phyloP scores from a whole-genome alignment of 2,113 vertebrate genomes.

The Triplophysa siluroides region DNA sequence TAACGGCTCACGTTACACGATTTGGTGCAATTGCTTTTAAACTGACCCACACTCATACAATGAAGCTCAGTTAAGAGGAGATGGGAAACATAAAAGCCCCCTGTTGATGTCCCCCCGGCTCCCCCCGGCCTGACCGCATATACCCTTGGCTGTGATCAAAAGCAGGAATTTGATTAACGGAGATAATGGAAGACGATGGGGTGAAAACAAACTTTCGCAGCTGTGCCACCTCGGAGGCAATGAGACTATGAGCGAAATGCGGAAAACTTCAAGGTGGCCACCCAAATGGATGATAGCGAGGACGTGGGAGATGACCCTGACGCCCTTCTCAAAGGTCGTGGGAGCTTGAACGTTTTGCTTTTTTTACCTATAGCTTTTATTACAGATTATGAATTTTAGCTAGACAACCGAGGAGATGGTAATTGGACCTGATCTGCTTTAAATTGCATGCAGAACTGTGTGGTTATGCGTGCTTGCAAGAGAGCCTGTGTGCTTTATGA shows the following conservation, averaged over 20 bases:
- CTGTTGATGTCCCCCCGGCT: slow-evolving; percentile 34
- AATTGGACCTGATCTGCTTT: slow-evolving; percentile 73
- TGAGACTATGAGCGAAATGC: slow-evolving; percentile 4
- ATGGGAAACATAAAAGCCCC: slow-evolving; percentile 52
- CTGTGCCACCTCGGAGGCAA: slow-evolving; percentile 21
- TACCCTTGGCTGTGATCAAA: slow-evolving; percentile 49
- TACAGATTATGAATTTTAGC: slow-evolving; percentile 72
- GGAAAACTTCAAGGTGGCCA: slow-evolving; percentile 34
- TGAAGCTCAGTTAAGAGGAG: slow-evolving; percentile 44
- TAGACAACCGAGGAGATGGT: slow-evolving; percentile 64
- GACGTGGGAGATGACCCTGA: slow-evolving; percentile 50
- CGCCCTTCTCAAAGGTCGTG: slow-evolving; percentile 60
- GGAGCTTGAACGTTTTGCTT: slow-evolving; percentile 68
- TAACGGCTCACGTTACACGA: slow-evolving; percentile 44
- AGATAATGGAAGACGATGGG: slow-evolving; percentile 48
- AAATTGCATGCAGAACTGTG: slow-evolving; percentile 13
- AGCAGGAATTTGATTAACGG: slow-evolving; percentile 46
- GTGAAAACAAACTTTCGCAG: slow-evolving; percentile 49
- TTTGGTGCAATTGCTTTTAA: slow-evolving; percentile 42
- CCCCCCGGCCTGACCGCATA: slow-evolving; percentile 35
- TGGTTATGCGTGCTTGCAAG: slow-evolving; percentile 45
- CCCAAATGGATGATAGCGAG: slow-evolving; percentile 51
- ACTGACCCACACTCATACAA: slow-evolving; percentile 44
- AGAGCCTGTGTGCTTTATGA: not conserved
- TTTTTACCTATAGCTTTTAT: slow-evolving; percentile 72